A percentile compares a stretch with the other conserved stretches of the same genome.
phyloP scores from a whole-genome alignment of 2,888 invertebrate genomes.

The Bursaphelenchus okinawaensis region DNA sequence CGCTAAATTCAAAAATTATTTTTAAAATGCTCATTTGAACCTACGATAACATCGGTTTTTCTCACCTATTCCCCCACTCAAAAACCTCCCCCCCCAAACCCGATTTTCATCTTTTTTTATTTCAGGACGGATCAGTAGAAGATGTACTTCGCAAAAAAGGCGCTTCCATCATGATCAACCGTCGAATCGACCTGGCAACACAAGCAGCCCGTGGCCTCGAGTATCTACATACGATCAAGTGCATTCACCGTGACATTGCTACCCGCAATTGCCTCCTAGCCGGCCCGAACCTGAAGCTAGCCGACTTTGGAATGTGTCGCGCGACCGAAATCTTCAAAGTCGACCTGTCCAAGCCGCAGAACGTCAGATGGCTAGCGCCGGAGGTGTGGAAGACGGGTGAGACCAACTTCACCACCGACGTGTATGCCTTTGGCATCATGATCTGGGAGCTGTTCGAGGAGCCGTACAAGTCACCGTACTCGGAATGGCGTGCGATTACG shows the following conservation, averaged over 20 bases:
- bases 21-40: not conserved
- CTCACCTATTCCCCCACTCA: too few relatives aligned
- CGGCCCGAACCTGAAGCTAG: slow-evolving; percentile 38
- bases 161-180: slow-evolving; percentile 3
- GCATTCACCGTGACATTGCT: slow-evolving; percentile 49
- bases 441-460: slow-evolving; percentile 45
- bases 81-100: too few relatives aligned
- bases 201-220: slow-evolving; percentile 38
- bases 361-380: slow-evolving; percentile 49
- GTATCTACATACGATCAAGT: slow-evolving; percentile 44
- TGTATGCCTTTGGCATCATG: slow-evolving; percentile 42
- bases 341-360: slow-evolving; percentile 42
- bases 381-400: slow-evolving; percentile 48
- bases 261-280: slow-evolving; percentile 44
- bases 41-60: too few relatives aligned
- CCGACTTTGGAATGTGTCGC: slow-evolving; percentile 50
- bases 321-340: slow-evolving; percentile 30
- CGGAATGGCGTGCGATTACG: slow-evolving; percentile 35
- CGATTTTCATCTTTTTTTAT: not conserved
- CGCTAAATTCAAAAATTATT: too few relatives aligned
- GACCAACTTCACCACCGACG: slow-evolving; percentile 43
- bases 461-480: slow-evolving; percentile 42
- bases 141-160: slow-evolving; percentile 29
- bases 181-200: slow-evolving; percentile 22
- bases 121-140: slow-evolving; percentile 40